Percentiles rank a stretch among this genome's conserved stretches.
Evolutionary conservation across 1,140 invertebrate genomes (phyloP).

Genomic region (Musca domestica): DNA sequence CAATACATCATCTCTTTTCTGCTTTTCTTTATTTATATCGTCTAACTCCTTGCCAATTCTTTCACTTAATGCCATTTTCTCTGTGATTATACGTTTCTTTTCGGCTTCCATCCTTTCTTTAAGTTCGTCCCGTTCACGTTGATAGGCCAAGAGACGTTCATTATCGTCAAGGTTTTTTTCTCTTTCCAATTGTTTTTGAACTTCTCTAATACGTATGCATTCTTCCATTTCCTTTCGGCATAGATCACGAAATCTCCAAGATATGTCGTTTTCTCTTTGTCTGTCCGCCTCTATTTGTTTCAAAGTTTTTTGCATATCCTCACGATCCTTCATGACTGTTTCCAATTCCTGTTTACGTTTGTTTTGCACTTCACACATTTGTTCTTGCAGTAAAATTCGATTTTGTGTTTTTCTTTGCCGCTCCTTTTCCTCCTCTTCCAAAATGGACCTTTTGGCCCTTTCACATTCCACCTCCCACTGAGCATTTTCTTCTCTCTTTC

Average conservation of each 20-base stretch:
- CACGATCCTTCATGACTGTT: constrained; percentile 12
- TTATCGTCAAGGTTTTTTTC: constrained; percentile 22
- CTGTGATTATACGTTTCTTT: constrained; percentile 3
- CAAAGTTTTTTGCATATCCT: constrained; percentile 21
- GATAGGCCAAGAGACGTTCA: constrained; percentile 13
- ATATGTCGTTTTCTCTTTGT: background rate
- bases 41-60: constrained; percentile 22
- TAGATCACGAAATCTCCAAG: background rate
- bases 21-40: constrained; percentile 5
- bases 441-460: background rate
- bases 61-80: constrained; percentile 23
- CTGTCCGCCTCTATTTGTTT: constrained; percentile 10
- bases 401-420: constrained; percentile 12
- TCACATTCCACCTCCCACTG: constrained; percentile 9
- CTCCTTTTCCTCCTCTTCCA: constrained; percentile 12
- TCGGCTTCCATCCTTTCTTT: constrained; percentile 3
- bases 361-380: constrained; percentile 14
- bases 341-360: constrained; percentile 13
- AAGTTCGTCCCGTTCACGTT: constrained; percentile 8
- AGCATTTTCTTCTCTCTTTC: constrained; percentile 12
- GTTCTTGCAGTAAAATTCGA: constrained; percentile 7
- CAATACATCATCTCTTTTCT: constrained; percentile 19
- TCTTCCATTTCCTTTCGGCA: constrained; percentile 25
- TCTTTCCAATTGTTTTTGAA: constrained; percentile 2
- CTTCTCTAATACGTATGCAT: background rate